Evolutionary conservation across 2,797 vertebrate species (phyloP).

Genomic region (Anguilla pacifica): DNA sequence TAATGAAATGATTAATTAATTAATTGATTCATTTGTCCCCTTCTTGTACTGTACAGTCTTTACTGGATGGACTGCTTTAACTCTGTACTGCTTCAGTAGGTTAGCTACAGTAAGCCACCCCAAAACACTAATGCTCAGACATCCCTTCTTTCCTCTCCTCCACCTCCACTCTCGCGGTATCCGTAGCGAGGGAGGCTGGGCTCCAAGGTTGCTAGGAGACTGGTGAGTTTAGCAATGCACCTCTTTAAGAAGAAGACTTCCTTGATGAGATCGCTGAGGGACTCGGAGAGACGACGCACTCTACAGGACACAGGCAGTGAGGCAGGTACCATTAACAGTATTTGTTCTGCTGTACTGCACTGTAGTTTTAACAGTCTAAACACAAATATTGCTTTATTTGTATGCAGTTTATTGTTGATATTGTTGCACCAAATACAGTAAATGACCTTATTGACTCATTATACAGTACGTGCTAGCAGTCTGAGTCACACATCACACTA

Average conservation of each 20-base stretch:
- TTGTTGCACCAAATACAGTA: background rate
- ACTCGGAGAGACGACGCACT: constrained; percentile 52
- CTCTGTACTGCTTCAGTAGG: constrained; percentile 2
- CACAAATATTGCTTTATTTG: background rate
- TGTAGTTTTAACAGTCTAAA: background rate
- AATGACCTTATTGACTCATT: too few relatives aligned
- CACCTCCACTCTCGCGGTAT: constrained; percentile 64
- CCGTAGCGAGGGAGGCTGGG: constrained; percentile 73
- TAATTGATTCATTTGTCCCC: background rate
- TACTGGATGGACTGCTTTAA: constrained; percentile 20
- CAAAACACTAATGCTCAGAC: constrained; percentile 11
- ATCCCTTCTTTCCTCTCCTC: constrained; percentile 43
- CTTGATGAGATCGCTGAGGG: constrained; percentile 33
- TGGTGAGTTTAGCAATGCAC: constrained; percentile 58
- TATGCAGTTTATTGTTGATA: background rate
- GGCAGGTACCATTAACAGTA: constrained; percentile 48
- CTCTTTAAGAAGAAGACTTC: constrained; percentile 44
- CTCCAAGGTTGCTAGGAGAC: constrained; percentile 72
- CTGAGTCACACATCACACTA: too few relatives aligned
- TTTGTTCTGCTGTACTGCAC: background rate
- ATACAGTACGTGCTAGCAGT: too few relatives aligned
- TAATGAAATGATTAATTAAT: too few relatives aligned
- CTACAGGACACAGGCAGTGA: constrained; percentile 50
- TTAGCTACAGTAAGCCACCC: background rate
- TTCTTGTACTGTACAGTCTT: constrained; percentile 38